These are phyloP conservation scores for Agrochola lychnidis DNA, from an alignment of 2,888 invertebrate species.

Conservation along the genomic window DNA sequence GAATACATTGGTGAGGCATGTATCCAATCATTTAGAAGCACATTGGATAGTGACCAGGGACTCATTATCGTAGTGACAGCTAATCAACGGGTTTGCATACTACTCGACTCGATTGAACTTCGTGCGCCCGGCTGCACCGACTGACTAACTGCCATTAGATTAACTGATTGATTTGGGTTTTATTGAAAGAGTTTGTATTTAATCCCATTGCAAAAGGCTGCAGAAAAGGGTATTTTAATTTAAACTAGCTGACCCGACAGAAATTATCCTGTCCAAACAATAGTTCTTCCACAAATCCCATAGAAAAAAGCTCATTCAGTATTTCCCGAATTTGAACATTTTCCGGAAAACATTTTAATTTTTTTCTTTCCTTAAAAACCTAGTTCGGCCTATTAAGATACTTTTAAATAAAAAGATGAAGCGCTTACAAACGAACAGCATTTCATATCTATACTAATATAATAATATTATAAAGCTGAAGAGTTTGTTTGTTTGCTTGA, in stretches of 20 bases:
- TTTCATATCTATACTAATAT: too few species aligned
- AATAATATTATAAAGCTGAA: too few species aligned
- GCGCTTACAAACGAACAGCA: too few species aligned
- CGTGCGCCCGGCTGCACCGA: conserved; percentile 28
- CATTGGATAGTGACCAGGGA: conserved; percentile 32
- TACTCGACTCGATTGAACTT: conserved; percentile 47
- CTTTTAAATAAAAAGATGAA: too few species aligned
- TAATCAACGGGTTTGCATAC: conserved; percentile 48
- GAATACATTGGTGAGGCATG: neutral
- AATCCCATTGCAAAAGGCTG: neutral
- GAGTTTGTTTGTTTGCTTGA: too few species aligned
- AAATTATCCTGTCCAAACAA: too few species aligned
- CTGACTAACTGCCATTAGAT: conserved; percentile 22
- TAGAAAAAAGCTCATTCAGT: too few species aligned
- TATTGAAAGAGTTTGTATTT: neutral
- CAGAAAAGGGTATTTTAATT: neutral
- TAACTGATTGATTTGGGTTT: conserved; percentile 13
- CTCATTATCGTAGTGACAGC: conserved; percentile 57
- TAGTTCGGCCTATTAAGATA: too few species aligned
- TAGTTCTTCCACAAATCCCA: too few species aligned
- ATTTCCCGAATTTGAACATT: too few species aligned
- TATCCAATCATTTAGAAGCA: conserved; percentile 34
- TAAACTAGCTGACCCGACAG: neutral
- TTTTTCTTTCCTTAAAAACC: too few species aligned
- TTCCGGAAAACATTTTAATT: too few species aligned